phyloP scores from a whole-genome alignment of 2,888 invertebrate species.

The Fragum sueziense region DNA sequence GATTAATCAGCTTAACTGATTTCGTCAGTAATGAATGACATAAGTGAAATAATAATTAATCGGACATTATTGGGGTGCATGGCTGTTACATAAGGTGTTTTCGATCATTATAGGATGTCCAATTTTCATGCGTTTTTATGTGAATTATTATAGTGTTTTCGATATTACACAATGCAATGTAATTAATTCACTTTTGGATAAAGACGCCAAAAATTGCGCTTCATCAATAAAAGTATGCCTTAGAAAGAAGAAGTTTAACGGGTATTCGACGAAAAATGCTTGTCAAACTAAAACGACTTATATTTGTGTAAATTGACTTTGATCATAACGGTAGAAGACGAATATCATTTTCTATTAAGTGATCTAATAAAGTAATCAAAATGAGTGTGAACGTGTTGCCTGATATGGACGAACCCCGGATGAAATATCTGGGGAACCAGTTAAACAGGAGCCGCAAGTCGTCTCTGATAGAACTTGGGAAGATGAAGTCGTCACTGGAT shows the following conservation, averaged over 20 bases:
- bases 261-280: no score
- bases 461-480: conserved; percentile 43
- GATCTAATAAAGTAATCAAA: neutral
- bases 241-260: no score
- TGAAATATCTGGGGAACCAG: conserved; percentile 52
- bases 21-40: neutral
- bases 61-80: neutral
- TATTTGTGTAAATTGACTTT: no score
- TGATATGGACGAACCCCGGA: conserved; percentile 59
- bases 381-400: conserved; percentile 54
- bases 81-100: neutral
- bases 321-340: neutral
- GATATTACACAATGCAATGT: no score
- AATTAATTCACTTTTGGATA: no score
- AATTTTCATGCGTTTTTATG: no score
- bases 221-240: no score
- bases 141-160: no score
- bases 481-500: conserved; percentile 31
- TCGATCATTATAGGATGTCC: no score
- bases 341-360: neutral
- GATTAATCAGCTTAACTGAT: neutral
- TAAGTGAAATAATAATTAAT: neutral
- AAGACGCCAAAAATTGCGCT: no score
- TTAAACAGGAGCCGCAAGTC: conserved; percentile 53
- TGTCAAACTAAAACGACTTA: no score